Evolutionary conservation across 64 coral and sea anemone genomes (phyloP), one percentile per base, ranked within the genome.

Genomic region (Pocillopora verrucosa): DNA sequence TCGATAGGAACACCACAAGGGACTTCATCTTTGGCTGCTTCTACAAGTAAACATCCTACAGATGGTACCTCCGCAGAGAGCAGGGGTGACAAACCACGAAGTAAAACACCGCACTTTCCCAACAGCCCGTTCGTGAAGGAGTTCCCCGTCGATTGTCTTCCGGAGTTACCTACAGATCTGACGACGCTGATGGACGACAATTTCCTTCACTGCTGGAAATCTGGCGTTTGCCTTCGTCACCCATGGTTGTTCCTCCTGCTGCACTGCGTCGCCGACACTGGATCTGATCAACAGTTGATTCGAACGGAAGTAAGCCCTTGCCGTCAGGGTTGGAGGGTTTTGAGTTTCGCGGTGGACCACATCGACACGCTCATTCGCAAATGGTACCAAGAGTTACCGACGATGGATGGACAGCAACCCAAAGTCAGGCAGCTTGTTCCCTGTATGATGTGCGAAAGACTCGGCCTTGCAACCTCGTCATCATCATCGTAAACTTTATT

Each of bases 161-260:
- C 91, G 14, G 24, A 88, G 12, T 76, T 98, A 20, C 88, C 91
- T 22, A 80, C 86, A 17, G 96, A 98, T 36, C 19, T 93, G 4
- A 76, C 89, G 5, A 89, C 70, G 16, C 70, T 98, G 25, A 91
- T 98, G 36, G 93, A 98, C 25, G n/a, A 88, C 17, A 58, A 83
- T 4, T 95, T 91, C 57, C 83, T 98, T 25, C 91, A 93, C 30
- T 98, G 96, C 59, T 98, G 96, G 96, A 88, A 92, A 4, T 95
- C 96, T 26, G 96, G 96, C 16, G 84, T 98, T 13, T 98, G 90
- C 72, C 78, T 98, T 1, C 56, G 65, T 72, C 93, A 98, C 65
- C 87, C 83, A 26, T 75, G 86, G 9, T 61, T 95, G 61, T 98
- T n/a, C n/a, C n/a, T n/a, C n/a, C n/a, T n/a, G n/a, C n/a, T n/a